Evolutionary conservation across 1,140 invertebrate species (phyloP), one percentile per base, ranked within the genome.

Genomic region (Hylaeus volcanicus): DNA sequence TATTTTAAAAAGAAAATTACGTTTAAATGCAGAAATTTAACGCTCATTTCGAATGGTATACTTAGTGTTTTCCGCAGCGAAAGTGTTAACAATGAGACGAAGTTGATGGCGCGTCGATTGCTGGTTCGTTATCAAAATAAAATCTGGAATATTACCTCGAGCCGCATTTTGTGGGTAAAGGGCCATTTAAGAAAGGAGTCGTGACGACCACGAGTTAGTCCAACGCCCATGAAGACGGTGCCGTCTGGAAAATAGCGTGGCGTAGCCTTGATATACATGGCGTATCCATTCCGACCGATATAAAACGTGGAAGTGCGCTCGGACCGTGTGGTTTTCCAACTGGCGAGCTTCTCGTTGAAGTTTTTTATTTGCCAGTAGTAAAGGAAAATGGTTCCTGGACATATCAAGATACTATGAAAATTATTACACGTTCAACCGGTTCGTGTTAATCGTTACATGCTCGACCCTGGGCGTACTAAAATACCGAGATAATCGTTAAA

Each of bases 131-230:
- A 26, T 12, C 37, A 8, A 15, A 39, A 41, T 26, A 3, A 15
- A 45, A 5, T 9, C 1, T 26, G 26, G 26, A 26, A 2, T 61
- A 8, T 82, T 82, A 90, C 90, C 87, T 89, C 85, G n/a, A 90
- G 86, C 9, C 90, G 84, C 74, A 93, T 90, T 55, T 89, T 92
- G n/a, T 92, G 84, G 8, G 82, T 78, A 88, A 94, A 94, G 4
- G 94, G 94, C 94, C 94, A 94, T n/a, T 85, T 65, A 5, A 94
- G 85, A 45, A 81, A 65, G n/a, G 89, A 76, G 79, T 92, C 90
- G 45, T 89, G 83, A n/a, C 65, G 74, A 60, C 92, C 93, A 8
- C 86, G 88, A 0, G 94, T 94, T 3, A 94, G 72, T n/a, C 94
- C 93, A 5, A 92, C 91, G 43, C 92, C 91, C 11, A 94, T 79